Percentiles rank a stretch among this genome's conserved stretches.
phyloP scores from a whole-genome alignment of 1,140 invertebrate genomes.

The Trichomalopsis sarcophagae region DNA sequence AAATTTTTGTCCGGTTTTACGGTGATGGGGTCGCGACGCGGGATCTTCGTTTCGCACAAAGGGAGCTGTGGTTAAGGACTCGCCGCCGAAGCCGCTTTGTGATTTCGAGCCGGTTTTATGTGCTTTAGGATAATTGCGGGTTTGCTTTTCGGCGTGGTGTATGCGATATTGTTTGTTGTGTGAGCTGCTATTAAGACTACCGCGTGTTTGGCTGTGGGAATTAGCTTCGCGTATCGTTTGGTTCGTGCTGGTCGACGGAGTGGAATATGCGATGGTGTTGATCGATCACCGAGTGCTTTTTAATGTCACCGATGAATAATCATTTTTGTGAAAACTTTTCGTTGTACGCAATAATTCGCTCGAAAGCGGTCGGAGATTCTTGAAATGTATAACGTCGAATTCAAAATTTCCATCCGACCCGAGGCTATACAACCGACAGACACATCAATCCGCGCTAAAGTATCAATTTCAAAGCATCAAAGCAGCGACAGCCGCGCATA shows the following conservation, averaged over 20 bases:
- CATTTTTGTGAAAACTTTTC: too few relatives aligned
- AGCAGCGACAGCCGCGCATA: neutral
- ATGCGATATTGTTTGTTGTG: neutral
- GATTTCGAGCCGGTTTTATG: constrained; percentile 31
- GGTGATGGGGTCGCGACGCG: neutral
- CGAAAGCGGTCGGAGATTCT: too few relatives aligned
- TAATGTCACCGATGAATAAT: too few relatives aligned
- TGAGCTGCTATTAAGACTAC: neutral
- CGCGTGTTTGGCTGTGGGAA: too few relatives aligned
- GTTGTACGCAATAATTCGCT: too few relatives aligned
- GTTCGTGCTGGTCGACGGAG: too few relatives aligned
- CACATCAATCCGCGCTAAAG: neutral
- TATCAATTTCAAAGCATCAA: neutral
- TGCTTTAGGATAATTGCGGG: constrained; percentile 32
- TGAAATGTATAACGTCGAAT: too few relatives aligned
- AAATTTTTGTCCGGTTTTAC: neutral
- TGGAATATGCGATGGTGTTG: too few relatives aligned
- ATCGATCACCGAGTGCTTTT: too few relatives aligned
- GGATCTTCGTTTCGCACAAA: neutral
- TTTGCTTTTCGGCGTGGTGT: neutral
- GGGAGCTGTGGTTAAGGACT: neutral
- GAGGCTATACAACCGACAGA: neutral
- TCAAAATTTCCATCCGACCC: too few relatives aligned
- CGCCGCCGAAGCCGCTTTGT: constrained; percentile 19
- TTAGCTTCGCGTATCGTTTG: too few relatives aligned